Percentiles rank a stretch among this genome's conserved stretches.
These are phyloP conservation scores for Nebria ingens DNA, from an alignment of 1,140 invertebrate species.

Conservation along the genomic window DNA sequence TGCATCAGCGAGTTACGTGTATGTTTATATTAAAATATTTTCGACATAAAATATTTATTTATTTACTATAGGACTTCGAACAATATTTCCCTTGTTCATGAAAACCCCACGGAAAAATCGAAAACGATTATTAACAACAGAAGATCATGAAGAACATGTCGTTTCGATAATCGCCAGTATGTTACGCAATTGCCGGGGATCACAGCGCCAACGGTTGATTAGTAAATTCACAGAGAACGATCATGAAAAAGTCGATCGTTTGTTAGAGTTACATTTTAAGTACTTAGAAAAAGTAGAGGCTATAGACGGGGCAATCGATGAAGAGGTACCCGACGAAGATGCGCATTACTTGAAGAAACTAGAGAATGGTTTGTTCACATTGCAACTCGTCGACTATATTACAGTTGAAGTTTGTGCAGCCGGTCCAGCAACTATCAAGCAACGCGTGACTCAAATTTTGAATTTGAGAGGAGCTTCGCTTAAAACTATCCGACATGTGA, in stretches of 20 bases:
- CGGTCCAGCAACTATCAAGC: constrained; percentile 65
- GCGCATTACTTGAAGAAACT: constrained; percentile 79
- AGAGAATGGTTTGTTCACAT: constrained; percentile 87
- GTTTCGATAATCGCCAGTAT: constrained; percentile 90
- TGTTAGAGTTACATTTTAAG: constrained; percentile 95
- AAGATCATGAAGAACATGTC: constrained; percentile 94
- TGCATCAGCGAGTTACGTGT: too few species aligned
- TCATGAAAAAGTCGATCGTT: constrained; percentile 94
- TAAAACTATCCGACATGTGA: constrained; percentile 89
- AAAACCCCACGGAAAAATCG: constrained; percentile 87
- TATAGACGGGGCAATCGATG: constrained; percentile 56
- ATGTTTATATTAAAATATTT: too few species aligned
- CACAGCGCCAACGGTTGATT: constrained; percentile 79
- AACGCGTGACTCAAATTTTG: constrained; percentile 79
- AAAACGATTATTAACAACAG: constrained; percentile 72
- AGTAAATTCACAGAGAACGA: constrained; percentile 98
- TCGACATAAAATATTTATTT: too few species aligned
- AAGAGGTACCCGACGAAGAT: constrained; percentile 65
- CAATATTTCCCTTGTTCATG: constrained; percentile 98
- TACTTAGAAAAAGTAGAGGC: constrained; percentile 89
- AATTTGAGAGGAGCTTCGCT: constrained; percentile 81
- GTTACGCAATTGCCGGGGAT: constrained; percentile 82
- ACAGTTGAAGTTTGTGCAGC: constrained; percentile 85
- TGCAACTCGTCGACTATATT: constrained; percentile 93
- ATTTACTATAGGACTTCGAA: too few species aligned